These are phyloP conservation scores for Aphelinus atriplicis DNA, from an alignment of 1,140 invertebrate species.

Conservation along the genomic window DNA sequence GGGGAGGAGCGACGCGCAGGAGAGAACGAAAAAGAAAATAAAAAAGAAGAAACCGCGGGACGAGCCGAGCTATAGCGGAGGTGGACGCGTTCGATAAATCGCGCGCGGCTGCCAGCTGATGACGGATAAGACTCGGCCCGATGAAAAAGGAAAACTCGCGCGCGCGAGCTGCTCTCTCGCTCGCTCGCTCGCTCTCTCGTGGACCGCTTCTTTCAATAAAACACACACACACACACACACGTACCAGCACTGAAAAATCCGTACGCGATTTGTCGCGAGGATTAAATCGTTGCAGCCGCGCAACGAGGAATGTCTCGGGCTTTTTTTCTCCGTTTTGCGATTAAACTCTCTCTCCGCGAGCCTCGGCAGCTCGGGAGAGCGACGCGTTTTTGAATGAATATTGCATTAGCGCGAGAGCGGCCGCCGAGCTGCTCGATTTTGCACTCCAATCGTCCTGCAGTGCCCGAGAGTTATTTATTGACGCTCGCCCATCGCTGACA, in stretches of 20 bases:
- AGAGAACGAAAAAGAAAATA: too few species aligned
- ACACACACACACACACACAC: background rate
- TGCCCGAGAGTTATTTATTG: slow-evolving; percentile 26
- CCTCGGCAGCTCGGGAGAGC: background rate
- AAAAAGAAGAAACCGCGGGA: too few species aligned
- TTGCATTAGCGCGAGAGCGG: slow-evolving; percentile 3
- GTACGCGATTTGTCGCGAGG: slow-evolving; percentile 15
- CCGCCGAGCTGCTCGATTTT: background rate
- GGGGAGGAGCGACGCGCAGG: slow-evolving; percentile 10
- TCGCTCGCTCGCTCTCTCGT: too few species aligned
- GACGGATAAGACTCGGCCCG: background rate
- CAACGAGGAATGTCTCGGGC: slow-evolving; percentile 14
- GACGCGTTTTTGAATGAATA: slow-evolving; percentile 28
- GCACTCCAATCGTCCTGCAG: too few species aligned
- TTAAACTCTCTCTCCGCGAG: background rate
- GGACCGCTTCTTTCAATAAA: background rate
- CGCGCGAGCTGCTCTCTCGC: too few species aligned
- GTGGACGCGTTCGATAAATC: background rate
- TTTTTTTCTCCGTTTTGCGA: slow-evolving; percentile 6
- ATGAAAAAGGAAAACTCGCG: slow-evolving; percentile 13
- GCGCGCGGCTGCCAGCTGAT: background rate
- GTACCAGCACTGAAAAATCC: slow-evolving; percentile 6
- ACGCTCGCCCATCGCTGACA: slow-evolving; percentile 14
- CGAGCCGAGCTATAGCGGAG: background rate
- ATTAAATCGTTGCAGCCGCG: slow-evolving; percentile 23